Evolutionary conservation across 1,140 invertebrate species (phyloP).

Genomic region (Drosophila virilis): DNA sequence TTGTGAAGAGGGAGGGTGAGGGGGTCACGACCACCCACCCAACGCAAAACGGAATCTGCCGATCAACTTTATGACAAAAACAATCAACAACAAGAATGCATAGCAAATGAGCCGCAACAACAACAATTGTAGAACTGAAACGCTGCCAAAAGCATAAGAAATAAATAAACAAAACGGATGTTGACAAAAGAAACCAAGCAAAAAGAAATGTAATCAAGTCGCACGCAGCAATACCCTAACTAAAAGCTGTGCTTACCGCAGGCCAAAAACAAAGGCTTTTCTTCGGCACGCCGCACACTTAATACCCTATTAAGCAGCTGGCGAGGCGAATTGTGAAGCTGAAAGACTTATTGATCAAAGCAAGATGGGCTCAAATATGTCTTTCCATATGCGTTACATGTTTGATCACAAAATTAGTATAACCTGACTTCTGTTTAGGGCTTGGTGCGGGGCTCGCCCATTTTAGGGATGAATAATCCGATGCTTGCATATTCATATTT

Average conservation of each 20-base stretch:
- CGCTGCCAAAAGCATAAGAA: slow-evolving; percentile 44
- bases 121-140: slow-evolving; percentile 15
- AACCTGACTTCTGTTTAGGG: too few species aligned
- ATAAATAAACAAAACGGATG: slow-evolving; percentile 65
- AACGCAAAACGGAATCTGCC: slow-evolving; percentile 36
- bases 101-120: slow-evolving; percentile 49
- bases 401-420: too few species aligned
- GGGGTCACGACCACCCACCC: not conserved
- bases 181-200: slow-evolving; percentile 58
- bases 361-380: too few species aligned
- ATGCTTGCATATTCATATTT: too few species aligned
- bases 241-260: not conserved
- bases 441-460: too few species aligned
- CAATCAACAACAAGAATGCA: slow-evolving; percentile 54
- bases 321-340: too few species aligned
- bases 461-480: too few species aligned
- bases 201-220: not conserved
- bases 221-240: slow-evolving; percentile 22
- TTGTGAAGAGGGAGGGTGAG: not conserved
- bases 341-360: too few species aligned
- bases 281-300: too few species aligned
- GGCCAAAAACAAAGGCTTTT: not conserved
- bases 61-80: slow-evolving; percentile 55
- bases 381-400: too few species aligned
- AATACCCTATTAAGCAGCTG: too few species aligned